Evolutionary conservation across 2,113 vertebrate species (phyloP).

Genomic region (Lichenostomus cassidix): DNA sequence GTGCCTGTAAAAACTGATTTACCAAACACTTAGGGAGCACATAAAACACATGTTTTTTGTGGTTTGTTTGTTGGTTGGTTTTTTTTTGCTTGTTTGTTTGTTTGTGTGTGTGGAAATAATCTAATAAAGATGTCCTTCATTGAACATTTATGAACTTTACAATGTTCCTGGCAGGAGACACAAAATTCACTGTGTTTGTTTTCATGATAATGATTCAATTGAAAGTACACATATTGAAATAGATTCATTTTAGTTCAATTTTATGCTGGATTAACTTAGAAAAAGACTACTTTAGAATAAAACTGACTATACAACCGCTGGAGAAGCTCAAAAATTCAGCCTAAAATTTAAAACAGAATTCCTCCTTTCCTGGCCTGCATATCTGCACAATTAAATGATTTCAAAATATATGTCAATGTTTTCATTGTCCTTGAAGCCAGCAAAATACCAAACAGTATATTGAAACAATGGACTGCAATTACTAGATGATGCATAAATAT

Average conservation of each 20-base stretch:
- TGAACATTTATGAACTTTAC: neutral
- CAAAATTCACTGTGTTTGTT: neutral
- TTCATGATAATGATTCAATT: neutral
- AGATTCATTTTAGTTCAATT: neutral
- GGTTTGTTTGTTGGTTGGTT: neutral
- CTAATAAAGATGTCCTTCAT: neutral
- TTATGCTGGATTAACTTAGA: neutral
- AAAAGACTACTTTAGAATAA: neutral
- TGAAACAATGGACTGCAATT: neutral
- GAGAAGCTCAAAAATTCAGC: neutral
- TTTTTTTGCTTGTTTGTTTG: neutral
- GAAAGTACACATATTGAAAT: neutral
- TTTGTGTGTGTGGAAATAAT: neutral
- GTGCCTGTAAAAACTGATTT: neutral
- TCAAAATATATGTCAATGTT: neutral
- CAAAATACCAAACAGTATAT: neutral
- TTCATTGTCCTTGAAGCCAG: neutral
- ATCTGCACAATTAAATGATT: neutral
- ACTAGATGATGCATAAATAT: neutral
- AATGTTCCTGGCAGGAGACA: neutral
- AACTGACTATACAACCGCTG: neutral
- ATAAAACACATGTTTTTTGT: fast-evolving
- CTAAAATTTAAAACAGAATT: neutral
- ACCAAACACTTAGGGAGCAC: neutral
- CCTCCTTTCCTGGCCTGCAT: neutral